A percentile compares a stretch with the other conserved stretches of the same genome.
These are phyloP conservation scores for Anhinga anhinga DNA, from an alignment of 2,113 vertebrate species.

Conservation along the genomic window DNA sequence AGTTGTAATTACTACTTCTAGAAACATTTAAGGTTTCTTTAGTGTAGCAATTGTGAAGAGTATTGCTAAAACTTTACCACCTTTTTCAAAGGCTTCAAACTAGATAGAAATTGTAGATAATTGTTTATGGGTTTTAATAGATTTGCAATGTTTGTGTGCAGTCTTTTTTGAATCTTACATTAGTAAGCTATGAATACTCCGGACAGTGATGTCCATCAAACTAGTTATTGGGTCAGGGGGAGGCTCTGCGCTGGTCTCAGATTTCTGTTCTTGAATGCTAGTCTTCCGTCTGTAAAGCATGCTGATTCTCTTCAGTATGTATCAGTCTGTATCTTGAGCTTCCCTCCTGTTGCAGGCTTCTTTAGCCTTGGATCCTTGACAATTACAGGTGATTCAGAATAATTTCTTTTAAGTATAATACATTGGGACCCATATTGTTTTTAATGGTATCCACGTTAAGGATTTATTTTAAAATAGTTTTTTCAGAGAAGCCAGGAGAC, in stretches of 20 bases:
- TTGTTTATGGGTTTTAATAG: neutral
- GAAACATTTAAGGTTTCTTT: neutral
- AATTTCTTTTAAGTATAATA: neutral
- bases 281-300: neutral
- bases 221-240: rapidly evolving
- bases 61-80: neutral
- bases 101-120: neutral
- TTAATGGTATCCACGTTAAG: neutral
- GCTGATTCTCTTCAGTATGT: neutral
- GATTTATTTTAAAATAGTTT: neutral
- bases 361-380: neutral
- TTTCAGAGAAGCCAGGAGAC: neutral
- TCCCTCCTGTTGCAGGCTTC: neutral
- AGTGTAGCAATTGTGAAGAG: neutral
- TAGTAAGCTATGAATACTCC: neutral
- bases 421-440: neutral
- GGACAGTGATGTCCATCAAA: neutral
- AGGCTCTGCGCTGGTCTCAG: neutral
- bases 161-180: neutral
- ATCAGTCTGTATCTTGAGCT: neutral
- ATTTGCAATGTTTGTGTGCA: neutral
- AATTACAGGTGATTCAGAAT: neutral
- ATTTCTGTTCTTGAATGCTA: neutral
- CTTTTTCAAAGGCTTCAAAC: neutral
- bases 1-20: neutral